Conservation (phyloP, 2,888 invertebrate genomes). For the Temnothorax rugatulus region DNA sequence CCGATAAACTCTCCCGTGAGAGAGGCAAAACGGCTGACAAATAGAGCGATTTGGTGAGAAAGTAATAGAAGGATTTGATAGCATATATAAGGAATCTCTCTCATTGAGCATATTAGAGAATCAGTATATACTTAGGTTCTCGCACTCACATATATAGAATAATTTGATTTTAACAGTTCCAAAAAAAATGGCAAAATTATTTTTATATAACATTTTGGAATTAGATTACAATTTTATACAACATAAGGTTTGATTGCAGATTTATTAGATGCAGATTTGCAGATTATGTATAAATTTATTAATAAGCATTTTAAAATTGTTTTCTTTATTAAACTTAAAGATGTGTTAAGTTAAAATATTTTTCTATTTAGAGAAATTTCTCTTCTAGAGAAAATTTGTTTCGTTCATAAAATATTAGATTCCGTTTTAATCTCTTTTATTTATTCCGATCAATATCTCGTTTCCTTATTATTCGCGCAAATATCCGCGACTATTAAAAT, state of each 20-base stretch:
- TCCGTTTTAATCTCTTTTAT: conserved; percentile 2
- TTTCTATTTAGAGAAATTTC: not conserved
- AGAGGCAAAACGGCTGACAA: conserved; percentile 8
- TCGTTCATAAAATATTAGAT: not conserved
- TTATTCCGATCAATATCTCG: conserved; percentile 18
- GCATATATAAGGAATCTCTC: not conserved
- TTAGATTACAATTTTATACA: not conserved
- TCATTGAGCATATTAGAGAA: not conserved
- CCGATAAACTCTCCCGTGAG: conserved; percentile 22
- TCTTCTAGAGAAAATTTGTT: not conserved
- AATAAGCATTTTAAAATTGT: not conserved
- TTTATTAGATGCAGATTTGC: not conserved
- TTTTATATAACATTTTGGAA: not conserved
- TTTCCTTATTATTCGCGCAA: conserved; percentile 9
- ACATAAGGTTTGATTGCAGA: not conserved
- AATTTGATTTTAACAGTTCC: not conserved
- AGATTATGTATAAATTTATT: not conserved
- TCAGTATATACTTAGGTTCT: not conserved
- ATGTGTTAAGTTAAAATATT: not conserved
- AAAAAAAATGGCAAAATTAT: not conserved
- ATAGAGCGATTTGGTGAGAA: conserved; percentile 3
- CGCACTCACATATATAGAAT: not conserved
- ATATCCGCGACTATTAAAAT: conserved; percentile 23
- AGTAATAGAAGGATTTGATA: not conserved
- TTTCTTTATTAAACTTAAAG: not conserved